These are phyloP conservation scores for Esperia sulphurella DNA, from an alignment of 2,888 invertebrate species.

Conservation along the genomic window DNA sequence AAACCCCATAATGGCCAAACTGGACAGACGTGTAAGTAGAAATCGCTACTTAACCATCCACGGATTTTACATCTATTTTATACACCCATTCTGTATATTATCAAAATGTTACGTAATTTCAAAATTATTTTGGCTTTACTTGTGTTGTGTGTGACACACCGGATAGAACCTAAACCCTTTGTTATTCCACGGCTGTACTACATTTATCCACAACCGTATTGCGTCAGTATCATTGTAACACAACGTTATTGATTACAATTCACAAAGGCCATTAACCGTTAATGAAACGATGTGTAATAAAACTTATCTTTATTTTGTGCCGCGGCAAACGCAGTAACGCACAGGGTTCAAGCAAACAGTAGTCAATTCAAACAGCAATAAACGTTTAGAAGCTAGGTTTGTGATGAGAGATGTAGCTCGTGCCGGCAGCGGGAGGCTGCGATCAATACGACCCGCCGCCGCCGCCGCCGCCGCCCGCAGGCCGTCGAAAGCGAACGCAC, in stretches of 20 bases:
- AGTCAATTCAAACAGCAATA: conserved; percentile 19
- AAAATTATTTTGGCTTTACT: no score
- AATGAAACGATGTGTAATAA: neutral
- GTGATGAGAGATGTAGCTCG: conserved; percentile 26
- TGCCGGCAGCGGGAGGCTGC: conserved; percentile 46
- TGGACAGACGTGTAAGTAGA: no score
- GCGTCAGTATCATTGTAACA: neutral
- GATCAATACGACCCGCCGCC: conserved; percentile 60
- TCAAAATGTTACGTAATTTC: no score
- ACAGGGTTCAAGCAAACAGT: neutral
- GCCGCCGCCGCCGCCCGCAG: conserved; percentile 32
- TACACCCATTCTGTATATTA: no score
- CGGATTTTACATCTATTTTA: no score
- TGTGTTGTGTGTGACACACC: neutral
- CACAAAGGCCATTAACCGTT: neutral
- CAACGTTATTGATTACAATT: neutral
- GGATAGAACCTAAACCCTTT: neutral
- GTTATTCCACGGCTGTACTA: neutral
- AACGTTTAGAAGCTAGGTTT: conserved; percentile 23
- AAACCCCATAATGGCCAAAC: no score
- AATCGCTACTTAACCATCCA: no score
- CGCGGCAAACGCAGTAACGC: neutral
- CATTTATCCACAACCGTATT: neutral
- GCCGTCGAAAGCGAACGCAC: conserved; percentile 71
- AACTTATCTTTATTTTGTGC: neutral